Base-by-base conservation (phyloP, 1,140 invertebrate genomes). In the Drosophila nikananu region DNA sequence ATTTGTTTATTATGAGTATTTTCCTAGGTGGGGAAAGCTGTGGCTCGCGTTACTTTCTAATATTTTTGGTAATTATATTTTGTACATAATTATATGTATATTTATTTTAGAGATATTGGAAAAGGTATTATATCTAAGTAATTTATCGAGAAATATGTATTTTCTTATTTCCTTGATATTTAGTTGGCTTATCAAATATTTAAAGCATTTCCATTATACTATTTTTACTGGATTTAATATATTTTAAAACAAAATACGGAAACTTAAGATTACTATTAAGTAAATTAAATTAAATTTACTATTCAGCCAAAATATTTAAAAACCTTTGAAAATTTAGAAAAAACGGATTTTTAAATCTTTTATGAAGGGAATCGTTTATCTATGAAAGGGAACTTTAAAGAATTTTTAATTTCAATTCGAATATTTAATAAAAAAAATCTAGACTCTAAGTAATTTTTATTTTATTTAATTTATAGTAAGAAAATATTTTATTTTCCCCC, bases 61-160 rank as follows among this genome's bases (percentile, higher is more conserved):
- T 62, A 54, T 35, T 55, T 37, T 54, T 63, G 21, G 21, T 39
- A 19, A 58, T 41, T 58, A 41, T 41, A 41, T n/a, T 63, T 25
- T 25, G 12, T 52, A 13, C 2, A 32, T 1, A 7, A 13, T 17
- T n/a, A 8, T 15, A 13, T 52, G 3, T 2, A 1, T 32, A 15
- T 9, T 35, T 37, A 17, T 23, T 10, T 52, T 4, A 19, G 5
- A 52, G 6, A 13, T 54, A 13, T 52, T 51, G 17, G 12, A 27
- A 1, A 27, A 30, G 2, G 12, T 27, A 0, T 1, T 8, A 51
- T n/a, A 27, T 51, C 12, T 27, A 2, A 27, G 4, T 2, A 6
- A 10, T 51, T 51, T 27, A 51, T 46, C 1, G 3, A 42, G 27
- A 30, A 30, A 30, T 30, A 30, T 30, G 7, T 30, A 30, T 30